Base-by-base conservation (phyloP, 1,140 invertebrate genomes). In the Drosophila tani region DNA sequence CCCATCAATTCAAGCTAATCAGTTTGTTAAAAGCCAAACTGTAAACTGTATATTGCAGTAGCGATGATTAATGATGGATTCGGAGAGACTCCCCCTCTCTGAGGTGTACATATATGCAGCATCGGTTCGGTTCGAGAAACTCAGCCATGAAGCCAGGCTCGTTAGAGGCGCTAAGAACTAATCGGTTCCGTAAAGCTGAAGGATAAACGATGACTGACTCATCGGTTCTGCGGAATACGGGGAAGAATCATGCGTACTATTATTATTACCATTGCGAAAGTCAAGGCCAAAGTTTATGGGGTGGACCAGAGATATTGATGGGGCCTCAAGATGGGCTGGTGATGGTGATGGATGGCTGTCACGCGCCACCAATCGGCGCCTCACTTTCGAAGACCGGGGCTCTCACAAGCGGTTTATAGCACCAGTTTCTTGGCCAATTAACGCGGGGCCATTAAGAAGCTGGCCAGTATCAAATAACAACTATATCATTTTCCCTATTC, bases 171-270 rank as follows among this genome's bases (percentile, higher is more conserved):
- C 77, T 56, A 73, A 60, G 68, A 79, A 59, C 78, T 75, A 84
- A 88, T 90, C 77, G 85, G 85, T 88, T 88, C 84, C 84, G 81
- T 58, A 47, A 65, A 63, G 45, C 62, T 74, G 85, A 88, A 88
- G 84, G 84, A 90, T 90, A 65, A 70, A 50, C 27, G 19, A 50
- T 78, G 66, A 63, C 53, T 59, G 59, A 69, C 17, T 5, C 12
- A 69, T 70, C 63, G 67, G 55, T 87, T 77, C 60, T 66, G 17
- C 60, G 62, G 70, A 88, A 66, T 60, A 63, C 56, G 46, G 47
- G 57, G 21, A 17, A 24, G 21, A 35, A 56, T 53, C 41, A 40
- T 66, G 19, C 8, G n/a, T 58, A 50, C 35, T 60, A 45, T 60
- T 60, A 67, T 32, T 24, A 15, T 43, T 46, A 47, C 29, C 19